Evolutionary conservation across 2,888 invertebrate genomes (phyloP), one percentile per base, ranked within the genome.

Genomic region (Pollenia griseotomentosa): DNA sequence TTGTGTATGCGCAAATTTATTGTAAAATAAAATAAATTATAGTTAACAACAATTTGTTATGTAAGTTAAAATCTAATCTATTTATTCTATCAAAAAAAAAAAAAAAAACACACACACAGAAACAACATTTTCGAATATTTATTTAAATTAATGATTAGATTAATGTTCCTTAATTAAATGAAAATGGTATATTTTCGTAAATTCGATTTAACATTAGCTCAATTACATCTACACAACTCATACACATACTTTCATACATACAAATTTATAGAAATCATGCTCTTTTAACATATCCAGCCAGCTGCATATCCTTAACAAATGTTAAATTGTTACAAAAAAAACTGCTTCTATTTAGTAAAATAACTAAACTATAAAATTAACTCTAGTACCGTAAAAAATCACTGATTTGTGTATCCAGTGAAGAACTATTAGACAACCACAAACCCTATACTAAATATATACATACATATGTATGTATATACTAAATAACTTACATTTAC

Each of bases 231-330:
- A 33, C 40, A 59, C 40, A 59, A 55, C 23, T 53, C 12, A 63
- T 12, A 33, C n/a, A 66, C 12, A 63, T 4, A 59, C 44, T 12
- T 48, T 48, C n/a, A 42, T 14, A 33, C 23, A 74, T 9, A 59
- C 12, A 42, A 63, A 40, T 6, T 44, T 11, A 74, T 40, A 48
- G 55, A 63, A 77, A 74, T 75, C 71, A 74, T 82, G 57, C 77
- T 83, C 81, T 77, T 51, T 71, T 73, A 80, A 87, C 87, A 88
- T 85, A 86, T 81, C 74, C 77, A 78, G n/a, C 81, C 80, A 74
- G 81, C 86, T 81, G 79, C 84, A 80, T 86, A 87, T 80, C 81
- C 70, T 42, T 66, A 80, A 77, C 65, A 51, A 77, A 57, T 51
- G 53, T 74, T 75, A 70, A 74, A 74, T 65, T 83, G 59, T 70